Conservation (phyloP, 2,113 vertebrate genomes). For the Sinosuthora webbiana region DNA sequence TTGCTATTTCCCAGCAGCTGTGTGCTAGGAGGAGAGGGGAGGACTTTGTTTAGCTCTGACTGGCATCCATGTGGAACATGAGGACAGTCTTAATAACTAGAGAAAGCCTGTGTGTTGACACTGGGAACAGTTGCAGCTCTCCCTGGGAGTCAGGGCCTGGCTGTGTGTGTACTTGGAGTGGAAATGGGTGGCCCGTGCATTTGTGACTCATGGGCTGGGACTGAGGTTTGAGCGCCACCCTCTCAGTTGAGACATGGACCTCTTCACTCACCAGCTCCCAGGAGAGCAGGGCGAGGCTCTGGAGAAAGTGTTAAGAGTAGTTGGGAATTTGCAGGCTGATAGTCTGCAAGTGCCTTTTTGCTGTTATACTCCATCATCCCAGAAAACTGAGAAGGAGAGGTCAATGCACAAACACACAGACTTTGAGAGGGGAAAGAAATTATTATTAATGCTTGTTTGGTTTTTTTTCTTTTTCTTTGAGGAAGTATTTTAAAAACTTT, state of each 20-base stretch:
- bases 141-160: background rate
- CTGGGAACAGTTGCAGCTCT: background rate
- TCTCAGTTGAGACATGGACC: background rate
- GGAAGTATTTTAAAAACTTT: background rate
- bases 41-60: background rate
- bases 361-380: background rate
- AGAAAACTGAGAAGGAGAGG: background rate
- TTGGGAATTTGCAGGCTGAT: background rate
- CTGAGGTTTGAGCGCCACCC: background rate
- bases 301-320: background rate
- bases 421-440: background rate
- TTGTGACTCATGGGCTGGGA: background rate
- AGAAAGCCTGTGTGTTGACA: background rate
- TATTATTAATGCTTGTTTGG: background rate
- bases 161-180: no score
- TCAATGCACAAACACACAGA: background rate
- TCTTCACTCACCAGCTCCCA: background rate
- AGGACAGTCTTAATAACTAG: background rate
- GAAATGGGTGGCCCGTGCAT: background rate
- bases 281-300: background rate
- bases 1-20: conserved; percentile 11
- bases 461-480: background rate
- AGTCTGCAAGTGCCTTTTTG: background rate
- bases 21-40: background rate
- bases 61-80: background rate